These are phyloP conservation scores for Lysandra coridon DNA, from an alignment of 2,888 invertebrate genomes.

Conservation along the genomic window DNA sequence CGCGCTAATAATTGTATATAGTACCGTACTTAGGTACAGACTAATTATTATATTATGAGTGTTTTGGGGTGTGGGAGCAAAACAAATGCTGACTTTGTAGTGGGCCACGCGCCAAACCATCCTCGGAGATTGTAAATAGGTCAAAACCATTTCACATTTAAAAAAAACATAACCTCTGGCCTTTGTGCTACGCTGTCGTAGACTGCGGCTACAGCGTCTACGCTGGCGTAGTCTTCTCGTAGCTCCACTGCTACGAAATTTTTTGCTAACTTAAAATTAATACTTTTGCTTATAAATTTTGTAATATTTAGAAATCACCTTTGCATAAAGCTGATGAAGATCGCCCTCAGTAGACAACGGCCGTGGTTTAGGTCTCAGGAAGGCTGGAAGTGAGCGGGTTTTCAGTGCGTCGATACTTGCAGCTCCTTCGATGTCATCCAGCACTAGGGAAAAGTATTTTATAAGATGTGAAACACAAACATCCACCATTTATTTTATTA, in stretches of 20 bases:
- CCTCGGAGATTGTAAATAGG: no score
- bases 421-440: slow-evolving; percentile 79
- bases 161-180: neutral
- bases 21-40: no score
- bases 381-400: slow-evolving; percentile 86
- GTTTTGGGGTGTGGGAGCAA: no score
- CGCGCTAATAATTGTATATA: no score
- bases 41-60: no score
- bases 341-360: slow-evolving; percentile 86
- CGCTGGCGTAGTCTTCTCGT: neutral
- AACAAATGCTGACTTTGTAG: no score
- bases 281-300: no score
- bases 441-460: slow-evolving; percentile 62
- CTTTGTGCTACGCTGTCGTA: neutral
- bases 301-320: slow-evolving; percentile 63
- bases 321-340: slow-evolving; percentile 84
- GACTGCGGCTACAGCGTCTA: neutral
- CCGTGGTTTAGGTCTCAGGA: slow-evolving; percentile 85
- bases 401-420: slow-evolving; percentile 72
- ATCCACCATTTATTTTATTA: no score
- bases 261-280: no score
- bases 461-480: no score
- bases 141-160: no score
- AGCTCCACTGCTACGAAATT: neutral
- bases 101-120: no score